These are phyloP conservation scores for Zaprionus lineosus DNA, from an alignment of 2,888 invertebrate genomes.

Conservation along the genomic window DNA sequence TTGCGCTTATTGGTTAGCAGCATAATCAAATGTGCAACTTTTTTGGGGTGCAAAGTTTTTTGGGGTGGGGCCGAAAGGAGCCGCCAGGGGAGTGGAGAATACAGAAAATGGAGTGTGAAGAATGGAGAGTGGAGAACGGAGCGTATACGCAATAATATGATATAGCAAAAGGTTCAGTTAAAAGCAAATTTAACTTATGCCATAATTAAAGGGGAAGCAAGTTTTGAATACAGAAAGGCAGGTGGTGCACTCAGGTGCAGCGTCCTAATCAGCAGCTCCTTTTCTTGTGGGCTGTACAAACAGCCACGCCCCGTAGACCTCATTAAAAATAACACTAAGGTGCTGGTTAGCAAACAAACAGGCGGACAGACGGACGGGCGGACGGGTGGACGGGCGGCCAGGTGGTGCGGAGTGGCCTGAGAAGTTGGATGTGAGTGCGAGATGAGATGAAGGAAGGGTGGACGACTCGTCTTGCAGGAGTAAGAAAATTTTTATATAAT, in stretches of 20 bases:
- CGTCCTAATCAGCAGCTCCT: conserved; percentile 60
- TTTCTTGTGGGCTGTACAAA: conserved; percentile 14
- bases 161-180: conserved; percentile 10
- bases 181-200: conserved; percentile 53
- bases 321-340: conserved; percentile 62
- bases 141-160: conserved; percentile 20
- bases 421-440: too few species aligned
- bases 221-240: conserved; percentile 38
- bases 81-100: too few species aligned
- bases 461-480: conserved; percentile 56
- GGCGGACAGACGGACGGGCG: too few species aligned
- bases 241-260: conserved; percentile 5
- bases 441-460: too few species aligned
- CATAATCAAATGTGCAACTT: conserved; percentile 74
- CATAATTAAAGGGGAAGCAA: conserved; percentile 63
- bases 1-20: conserved; percentile 68
- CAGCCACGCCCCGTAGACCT: conserved; percentile 28
- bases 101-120: too few species aligned
- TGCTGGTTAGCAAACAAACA: conserved; percentile 46
- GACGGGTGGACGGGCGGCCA: too few species aligned
- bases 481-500: conserved; percentile 55
- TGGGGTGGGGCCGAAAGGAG: too few species aligned
- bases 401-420: too few species aligned
- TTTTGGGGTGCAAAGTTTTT: conserved; percentile 63
- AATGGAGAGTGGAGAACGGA: too few species aligned